Conservation (phyloP, 2,113 vertebrate genomes). For the Pogonocichla stellata region DNA sequence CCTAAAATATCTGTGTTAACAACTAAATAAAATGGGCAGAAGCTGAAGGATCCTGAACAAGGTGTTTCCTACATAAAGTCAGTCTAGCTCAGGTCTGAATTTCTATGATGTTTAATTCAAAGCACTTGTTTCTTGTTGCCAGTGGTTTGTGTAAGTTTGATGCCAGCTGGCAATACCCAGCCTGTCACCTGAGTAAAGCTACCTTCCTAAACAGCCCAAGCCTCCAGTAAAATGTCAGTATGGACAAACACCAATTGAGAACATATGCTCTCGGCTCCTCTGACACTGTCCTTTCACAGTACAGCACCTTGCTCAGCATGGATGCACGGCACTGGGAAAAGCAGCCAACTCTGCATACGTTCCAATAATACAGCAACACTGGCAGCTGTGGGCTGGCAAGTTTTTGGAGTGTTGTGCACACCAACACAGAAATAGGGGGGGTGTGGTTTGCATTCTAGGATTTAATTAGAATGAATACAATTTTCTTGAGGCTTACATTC, state of each 20-base stretch:
- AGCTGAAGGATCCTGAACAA: not conserved
- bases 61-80: not conserved
- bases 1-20: not conserved
- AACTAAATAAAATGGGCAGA: not conserved
- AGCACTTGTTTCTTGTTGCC: not conserved
- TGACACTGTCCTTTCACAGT: not conserved
- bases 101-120: not conserved
- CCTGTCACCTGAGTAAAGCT: not conserved
- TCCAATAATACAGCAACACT: not conserved
- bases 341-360: not conserved
- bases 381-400: constrained; percentile 3
- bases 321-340: not conserved
- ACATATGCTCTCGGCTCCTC: not conserved
- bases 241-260: not conserved
- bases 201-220: not conserved
- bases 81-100: not conserved
- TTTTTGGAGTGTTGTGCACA: not conserved
- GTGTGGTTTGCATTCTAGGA: not conserved
- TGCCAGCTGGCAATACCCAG: constrained; percentile 6
- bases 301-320: not conserved
- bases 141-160: not conserved
- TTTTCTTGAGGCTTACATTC: not conserved
- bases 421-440: not conserved
- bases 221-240: not conserved
- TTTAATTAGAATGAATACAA: not conserved